Conservation (phyloP, 2,888 invertebrate species). For the Brenthis daphne region DNA sequence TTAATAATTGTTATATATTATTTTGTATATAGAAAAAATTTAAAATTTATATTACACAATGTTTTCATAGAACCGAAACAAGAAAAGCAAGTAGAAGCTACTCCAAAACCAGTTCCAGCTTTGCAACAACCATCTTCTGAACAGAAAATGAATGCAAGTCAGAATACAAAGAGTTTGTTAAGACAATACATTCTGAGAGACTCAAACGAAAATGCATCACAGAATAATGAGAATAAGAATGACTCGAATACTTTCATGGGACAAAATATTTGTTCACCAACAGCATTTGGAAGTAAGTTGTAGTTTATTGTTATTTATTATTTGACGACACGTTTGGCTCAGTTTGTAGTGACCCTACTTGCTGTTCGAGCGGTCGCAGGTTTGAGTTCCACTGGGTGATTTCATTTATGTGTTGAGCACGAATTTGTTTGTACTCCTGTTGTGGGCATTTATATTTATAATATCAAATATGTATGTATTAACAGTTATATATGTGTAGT, state of each 20-base stretch:
- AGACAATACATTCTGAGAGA: slow-evolving; percentile 54
- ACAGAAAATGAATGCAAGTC: slow-evolving; percentile 39
- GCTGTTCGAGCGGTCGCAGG: too few relatives aligned
- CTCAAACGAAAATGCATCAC: slow-evolving; percentile 52
- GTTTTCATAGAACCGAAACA: slow-evolving; percentile 48
- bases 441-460: too few relatives aligned
- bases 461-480: too few relatives aligned
- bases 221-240: slow-evolving; percentile 50
- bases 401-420: too few relatives aligned
- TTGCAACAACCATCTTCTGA: slow-evolving; percentile 8
- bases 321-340: too few relatives aligned
- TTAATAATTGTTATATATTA: neutral
- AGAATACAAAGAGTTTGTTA: slow-evolving; percentile 50
- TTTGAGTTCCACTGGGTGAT: too few relatives aligned
- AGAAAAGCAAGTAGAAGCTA: slow-evolving; percentile 44
- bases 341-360: too few relatives aligned
- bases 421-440: too few relatives aligned
- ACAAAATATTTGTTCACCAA: slow-evolving; percentile 71
- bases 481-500: too few relatives aligned
- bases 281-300: slow-evolving; percentile 58
- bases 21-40: neutral
- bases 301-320: slow-evolving; percentile 22
- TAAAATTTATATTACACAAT: neutral
- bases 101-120: slow-evolving; percentile 14
- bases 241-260: slow-evolving; percentile 67